phyloP scores from a whole-genome alignment of 2,113 vertebrate genomes.

The Embiotoca jacksoni region DNA sequence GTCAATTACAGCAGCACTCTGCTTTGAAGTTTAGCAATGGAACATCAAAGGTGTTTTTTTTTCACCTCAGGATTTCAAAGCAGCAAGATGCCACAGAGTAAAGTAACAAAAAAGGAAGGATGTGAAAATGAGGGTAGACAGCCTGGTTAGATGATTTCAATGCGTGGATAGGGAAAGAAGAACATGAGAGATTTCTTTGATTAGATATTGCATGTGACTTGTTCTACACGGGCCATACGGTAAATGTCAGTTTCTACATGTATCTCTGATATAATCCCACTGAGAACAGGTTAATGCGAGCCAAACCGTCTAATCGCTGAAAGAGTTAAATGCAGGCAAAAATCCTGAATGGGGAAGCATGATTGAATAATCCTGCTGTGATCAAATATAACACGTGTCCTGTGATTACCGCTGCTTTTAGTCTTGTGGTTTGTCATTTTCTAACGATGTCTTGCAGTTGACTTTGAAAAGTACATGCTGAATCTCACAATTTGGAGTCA shows the following conservation, averaged over 20 bases:
- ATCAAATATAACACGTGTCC: constrained; percentile 22
- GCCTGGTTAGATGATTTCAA: constrained; percentile 54
- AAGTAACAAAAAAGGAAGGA: constrained; percentile 62
- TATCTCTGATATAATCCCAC: constrained; percentile 11
- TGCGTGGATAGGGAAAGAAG: not conserved
- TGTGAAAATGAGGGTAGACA: constrained; percentile 59
- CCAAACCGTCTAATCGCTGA: not conserved
- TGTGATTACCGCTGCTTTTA: constrained; percentile 30
- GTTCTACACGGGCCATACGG: constrained; percentile 27
- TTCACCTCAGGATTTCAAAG: constrained; percentile 75
- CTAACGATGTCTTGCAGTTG: constrained; percentile 23
- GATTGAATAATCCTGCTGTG: constrained; percentile 15
- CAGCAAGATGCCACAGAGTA: constrained; percentile 52
- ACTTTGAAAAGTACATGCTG: constrained; percentile 43
- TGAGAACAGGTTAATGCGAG: not conserved
- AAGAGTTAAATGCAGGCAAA: not conserved
- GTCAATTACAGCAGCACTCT: constrained; percentile 69
- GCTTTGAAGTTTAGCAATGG: constrained; percentile 77
- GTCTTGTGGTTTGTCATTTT: constrained; percentile 42
- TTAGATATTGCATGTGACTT: constrained; percentile 35
- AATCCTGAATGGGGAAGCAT: not conserved
- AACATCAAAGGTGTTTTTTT: constrained; percentile 76
- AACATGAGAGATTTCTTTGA: constrained; percentile 55
- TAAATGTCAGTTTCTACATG: constrained; percentile 17
- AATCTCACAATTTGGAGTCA: constrained; percentile 35